Base-by-base conservation (phyloP, 2,113 vertebrate species). In the Channa maculata region DNA sequence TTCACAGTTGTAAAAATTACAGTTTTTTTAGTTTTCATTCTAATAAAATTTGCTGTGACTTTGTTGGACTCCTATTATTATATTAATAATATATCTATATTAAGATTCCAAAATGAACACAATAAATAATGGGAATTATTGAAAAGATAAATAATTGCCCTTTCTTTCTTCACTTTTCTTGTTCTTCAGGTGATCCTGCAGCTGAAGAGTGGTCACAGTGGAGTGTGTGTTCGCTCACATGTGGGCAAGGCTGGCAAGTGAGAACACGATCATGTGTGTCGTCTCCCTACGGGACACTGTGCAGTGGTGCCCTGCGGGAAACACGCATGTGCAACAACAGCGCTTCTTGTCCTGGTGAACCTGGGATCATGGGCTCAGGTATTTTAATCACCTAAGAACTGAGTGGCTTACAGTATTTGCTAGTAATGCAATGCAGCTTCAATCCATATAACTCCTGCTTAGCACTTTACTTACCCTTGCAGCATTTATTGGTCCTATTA, bases 141-240 rank as follows among this genome's bases (percentile, higher is more conserved):
- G 5, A 36, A 6, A 33, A 13, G 49, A 5, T 12, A 60, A 44
- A 46, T 6, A 33, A 41, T 51, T 1, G 12, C 51, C 13, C 2
- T 41, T 12, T 66, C 48, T 63, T 10, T 69, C 50, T 62, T 50
- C 6, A 60, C 36, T 11, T 88, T 37, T 85, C 66, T 59, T 34
- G 90, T 39, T 92, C 75, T 66, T 24, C 92, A 99, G 98, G 98
- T 74, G 98, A 99, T 92, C 98, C 98, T 0, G 97, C 97, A 0
- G 97, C 98, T 0, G 98, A 99, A 91, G 97, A 98, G 82, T 99
- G 98, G 98, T 99, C 98, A 3, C 97, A 97, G 88, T 99, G 98
- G 98, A 99, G 98, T 14, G 95, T 97, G 75, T 99, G 98, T 90
- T 99, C 98, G 3, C 94, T 98, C 88, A 99, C 98, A 0, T 99